A percentile compares a stretch with the other conserved stretches of the same genome.
These are phyloP conservation scores for Caenorhabditis uteleia DNA, from an alignment of 2,888 invertebrate species.

Conservation along the genomic window DNA sequence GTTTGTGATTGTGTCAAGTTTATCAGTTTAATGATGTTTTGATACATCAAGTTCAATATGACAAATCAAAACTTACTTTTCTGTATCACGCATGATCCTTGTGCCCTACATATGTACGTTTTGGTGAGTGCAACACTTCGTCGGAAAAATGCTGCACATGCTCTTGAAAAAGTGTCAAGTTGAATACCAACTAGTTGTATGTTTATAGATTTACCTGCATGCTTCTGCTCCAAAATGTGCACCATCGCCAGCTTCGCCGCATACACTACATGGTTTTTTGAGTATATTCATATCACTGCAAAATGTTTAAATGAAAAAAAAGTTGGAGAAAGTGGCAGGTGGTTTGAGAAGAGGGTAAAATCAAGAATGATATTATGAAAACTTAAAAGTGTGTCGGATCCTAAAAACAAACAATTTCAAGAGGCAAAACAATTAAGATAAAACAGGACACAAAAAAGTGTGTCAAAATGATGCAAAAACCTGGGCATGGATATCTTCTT, in stretches of 20 bases:
- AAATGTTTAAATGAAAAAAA: too few relatives aligned
- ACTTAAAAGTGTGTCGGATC: too few relatives aligned
- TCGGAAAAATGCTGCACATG: slow-evolving; percentile 65
- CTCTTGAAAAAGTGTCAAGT: slow-evolving; percentile 17
- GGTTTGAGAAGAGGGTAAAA: too few relatives aligned
- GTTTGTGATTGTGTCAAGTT: neutral
- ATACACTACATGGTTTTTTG: slow-evolving; percentile 38
- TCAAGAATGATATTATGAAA: too few relatives aligned
- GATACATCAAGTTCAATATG: neutral
- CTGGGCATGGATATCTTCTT: too few relatives aligned
- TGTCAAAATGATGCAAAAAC: too few relatives aligned
- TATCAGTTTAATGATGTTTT: neutral
- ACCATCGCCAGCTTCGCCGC: slow-evolving; percentile 48
- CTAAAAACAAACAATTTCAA: too few relatives aligned
- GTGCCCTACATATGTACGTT: slow-evolving; percentile 55
- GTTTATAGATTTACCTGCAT: slow-evolving; percentile 28
- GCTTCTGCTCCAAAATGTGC: slow-evolving; percentile 53
- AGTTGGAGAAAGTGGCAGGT: too few relatives aligned
- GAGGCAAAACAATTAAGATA: too few relatives aligned
- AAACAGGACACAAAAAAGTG: too few relatives aligned
- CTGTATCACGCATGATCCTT: slow-evolving; percentile 52
- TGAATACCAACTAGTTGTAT: too few relatives aligned
- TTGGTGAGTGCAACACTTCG: slow-evolving; percentile 61
- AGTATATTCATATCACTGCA: neutral
- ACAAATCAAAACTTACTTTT: slow-evolving; percentile 40